Evolutionary conservation across 2,113 vertebrate species (phyloP).

Genomic region (Pheucticus melanocephalus): DNA sequence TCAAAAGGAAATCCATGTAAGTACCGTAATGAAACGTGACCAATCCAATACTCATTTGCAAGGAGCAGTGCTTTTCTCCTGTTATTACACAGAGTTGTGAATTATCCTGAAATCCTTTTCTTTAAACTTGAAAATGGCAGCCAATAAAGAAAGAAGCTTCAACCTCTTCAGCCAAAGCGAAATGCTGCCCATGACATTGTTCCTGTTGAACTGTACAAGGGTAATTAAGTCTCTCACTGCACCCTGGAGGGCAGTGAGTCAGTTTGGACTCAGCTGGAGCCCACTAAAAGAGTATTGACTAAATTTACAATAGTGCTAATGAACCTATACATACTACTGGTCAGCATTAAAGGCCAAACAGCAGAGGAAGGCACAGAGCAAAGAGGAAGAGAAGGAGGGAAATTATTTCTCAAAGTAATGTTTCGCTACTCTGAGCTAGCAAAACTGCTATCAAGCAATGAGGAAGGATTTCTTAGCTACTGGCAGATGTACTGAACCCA

Average conservation of each 20-base stretch:
- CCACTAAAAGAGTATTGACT: slow-evolving; percentile 56
- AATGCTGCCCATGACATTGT: slow-evolving; percentile 2
- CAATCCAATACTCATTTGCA: slow-evolving; percentile 6
- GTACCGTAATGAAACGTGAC: not conserved
- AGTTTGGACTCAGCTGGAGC: slow-evolving; percentile 49
- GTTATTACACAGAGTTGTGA: not conserved
- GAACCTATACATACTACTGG: slow-evolving; percentile 41
- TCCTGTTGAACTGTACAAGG: slow-evolving; percentile 38
- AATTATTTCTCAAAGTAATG: not conserved
- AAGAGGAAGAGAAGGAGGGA: not conserved
- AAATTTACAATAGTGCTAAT: slow-evolving; percentile 53
- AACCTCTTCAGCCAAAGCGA: not conserved
- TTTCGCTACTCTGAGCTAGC: not conserved
- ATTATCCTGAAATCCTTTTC: not conserved
- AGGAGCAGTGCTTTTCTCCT: not conserved
- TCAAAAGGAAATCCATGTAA: slow-evolving; percentile 15
- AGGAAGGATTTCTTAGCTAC: not conserved
- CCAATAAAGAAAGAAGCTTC: not conserved
- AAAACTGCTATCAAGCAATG: not conserved
- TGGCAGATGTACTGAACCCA: not conserved
- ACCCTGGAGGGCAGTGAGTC: slow-evolving; percentile 50
- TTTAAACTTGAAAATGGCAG: slow-evolving; percentile 11
- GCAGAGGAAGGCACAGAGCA: not conserved
- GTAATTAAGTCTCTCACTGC: slow-evolving; percentile 62
- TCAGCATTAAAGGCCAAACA: slow-evolving; percentile 36